These are phyloP conservation scores for Takifugu ocellatus DNA, from an alignment of 2,797 vertebrate species.

Conservation along the genomic window DNA sequence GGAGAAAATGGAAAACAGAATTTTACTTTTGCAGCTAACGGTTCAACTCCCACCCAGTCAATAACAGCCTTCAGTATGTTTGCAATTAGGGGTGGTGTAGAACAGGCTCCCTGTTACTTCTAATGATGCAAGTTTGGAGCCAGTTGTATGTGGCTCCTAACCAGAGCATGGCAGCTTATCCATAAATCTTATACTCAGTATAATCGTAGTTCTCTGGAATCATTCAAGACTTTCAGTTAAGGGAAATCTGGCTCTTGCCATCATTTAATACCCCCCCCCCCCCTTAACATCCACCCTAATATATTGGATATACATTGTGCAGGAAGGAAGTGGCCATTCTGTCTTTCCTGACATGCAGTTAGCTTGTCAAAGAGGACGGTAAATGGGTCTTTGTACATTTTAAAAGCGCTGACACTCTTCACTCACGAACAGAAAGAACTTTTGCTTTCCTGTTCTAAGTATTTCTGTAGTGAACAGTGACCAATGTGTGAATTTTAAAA, in stretches of 20 bases:
- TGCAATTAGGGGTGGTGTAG: conserved; percentile 68
- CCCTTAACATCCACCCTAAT: conserved; percentile 1
- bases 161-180: conserved; percentile 39
- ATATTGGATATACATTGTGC: conserved; percentile 23
- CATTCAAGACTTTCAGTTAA: conserved; percentile 46
- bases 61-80: conserved; percentile 69
- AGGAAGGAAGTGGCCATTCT: conserved; percentile 17
- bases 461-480: too few relatives aligned
- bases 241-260: conserved; percentile 10
- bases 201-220: conserved; percentile 38
- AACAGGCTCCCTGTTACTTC: conserved; percentile 64
- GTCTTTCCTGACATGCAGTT: conserved; percentile 14
- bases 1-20: conserved; percentile 72
- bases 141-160: conserved; percentile 50
- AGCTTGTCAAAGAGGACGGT: not conserved
- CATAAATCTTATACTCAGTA: conserved; percentile 30
- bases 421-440: not conserved
- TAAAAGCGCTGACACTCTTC: too few relatives aligned
- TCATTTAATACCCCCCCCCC: conserved; percentile 5
- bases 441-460: too few relatives aligned
- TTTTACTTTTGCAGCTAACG: conserved; percentile 53
- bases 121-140: conserved; percentile 65
- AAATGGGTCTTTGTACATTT: too few relatives aligned
- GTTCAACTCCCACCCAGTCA: conserved; percentile 66
- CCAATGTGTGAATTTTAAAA: not conserved